Base-by-base conservation (phyloP, 2,888 invertebrate species). In the Cremastinae sp. region DNA sequence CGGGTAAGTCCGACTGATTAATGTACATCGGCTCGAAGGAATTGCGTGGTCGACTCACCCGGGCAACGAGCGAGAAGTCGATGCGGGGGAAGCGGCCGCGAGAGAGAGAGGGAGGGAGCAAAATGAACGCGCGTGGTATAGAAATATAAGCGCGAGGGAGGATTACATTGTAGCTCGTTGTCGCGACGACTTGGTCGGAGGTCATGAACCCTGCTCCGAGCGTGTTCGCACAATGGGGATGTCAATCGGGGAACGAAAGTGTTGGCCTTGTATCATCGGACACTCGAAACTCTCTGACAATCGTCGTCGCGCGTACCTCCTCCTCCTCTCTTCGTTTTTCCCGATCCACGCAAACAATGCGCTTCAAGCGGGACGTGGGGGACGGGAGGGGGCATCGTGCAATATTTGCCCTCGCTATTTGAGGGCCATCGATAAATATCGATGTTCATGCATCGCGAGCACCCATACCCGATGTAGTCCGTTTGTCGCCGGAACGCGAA, bases 1-100 rank as follows among this genome's bases (percentile, higher is more conserved):
- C 70, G 61, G 70, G 70, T 77, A 74, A 74, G 74, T 76, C 69
- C 43, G 22, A 43, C 61, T 77, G 74, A 74, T 77, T 77, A 77
- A 77, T 74, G 73, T 74, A 62, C 65, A 62, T 61, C 64, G 56
- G 72, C 70, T 65, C 49, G 70, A 56, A 28, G 74, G 69, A 70
- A 77, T 74, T 70, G 64, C 70, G 70, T n/a, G 43, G 65, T 28
- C 5, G 69, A 69, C 73, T 62, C 68, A 47, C 53, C 62, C 10
- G 45, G 62, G 22, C 62, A 61, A 53, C 18, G 53, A 45, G 10
- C 22, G 61, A 54, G 62, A 43, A 61, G 61, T 41, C 22, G 10
- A 20, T 5, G 36, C 20, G 14, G 45, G 53, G 45, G 14, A 54
- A 43, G 45, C 14, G 28, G 28, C 3, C 3, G 43, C 10, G 36